phyloP scores from a whole-genome alignment of 2,113 vertebrate genomes.

The Vulpes ferrilata region DNA sequence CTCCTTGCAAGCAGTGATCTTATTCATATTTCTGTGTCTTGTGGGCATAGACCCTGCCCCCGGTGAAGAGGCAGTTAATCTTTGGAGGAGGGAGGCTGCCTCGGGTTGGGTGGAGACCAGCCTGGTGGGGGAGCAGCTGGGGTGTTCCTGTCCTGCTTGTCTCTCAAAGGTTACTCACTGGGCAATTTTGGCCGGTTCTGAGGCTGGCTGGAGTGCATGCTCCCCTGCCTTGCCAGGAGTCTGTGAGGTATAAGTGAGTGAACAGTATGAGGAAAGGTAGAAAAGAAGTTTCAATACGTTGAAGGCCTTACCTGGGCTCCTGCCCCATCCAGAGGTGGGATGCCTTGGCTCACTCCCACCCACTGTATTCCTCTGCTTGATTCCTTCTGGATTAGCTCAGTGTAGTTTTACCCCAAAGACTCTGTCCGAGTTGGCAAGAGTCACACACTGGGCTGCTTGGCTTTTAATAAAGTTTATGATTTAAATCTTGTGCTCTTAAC shows the following conservation, averaged over 20 bases:
- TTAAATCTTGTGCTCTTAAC: conserved; percentile 81
- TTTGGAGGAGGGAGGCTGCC: neutral
- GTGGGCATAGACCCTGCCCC: neutral
- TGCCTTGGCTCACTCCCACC: neutral
- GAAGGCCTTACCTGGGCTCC: neutral
- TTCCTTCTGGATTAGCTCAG: conserved; percentile 75
- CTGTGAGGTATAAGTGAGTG: neutral
- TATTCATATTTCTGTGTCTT: neutral
- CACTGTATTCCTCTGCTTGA: neutral
- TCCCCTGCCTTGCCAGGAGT: neutral
- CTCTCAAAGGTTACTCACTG: too few relatives aligned
- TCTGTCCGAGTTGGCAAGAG: conserved; percentile 69
- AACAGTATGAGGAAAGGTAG: neutral
- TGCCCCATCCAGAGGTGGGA: neutral
- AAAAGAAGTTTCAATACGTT: neutral
- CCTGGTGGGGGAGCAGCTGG: neutral
- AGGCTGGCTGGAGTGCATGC: neutral
- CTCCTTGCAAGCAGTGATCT: neutral
- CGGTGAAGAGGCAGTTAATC: neutral
- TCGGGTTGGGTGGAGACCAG: too few relatives aligned
- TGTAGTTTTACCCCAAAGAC: conserved; percentile 43
- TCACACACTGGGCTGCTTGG: conserved; percentile 45
- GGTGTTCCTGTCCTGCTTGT: neutral
- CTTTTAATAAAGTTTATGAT: conserved; percentile 79
- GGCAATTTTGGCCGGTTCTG: neutral